Evolutionary conservation across 1,140 invertebrate genomes (phyloP).

Genomic region (Laodelphax striatellus): DNA sequence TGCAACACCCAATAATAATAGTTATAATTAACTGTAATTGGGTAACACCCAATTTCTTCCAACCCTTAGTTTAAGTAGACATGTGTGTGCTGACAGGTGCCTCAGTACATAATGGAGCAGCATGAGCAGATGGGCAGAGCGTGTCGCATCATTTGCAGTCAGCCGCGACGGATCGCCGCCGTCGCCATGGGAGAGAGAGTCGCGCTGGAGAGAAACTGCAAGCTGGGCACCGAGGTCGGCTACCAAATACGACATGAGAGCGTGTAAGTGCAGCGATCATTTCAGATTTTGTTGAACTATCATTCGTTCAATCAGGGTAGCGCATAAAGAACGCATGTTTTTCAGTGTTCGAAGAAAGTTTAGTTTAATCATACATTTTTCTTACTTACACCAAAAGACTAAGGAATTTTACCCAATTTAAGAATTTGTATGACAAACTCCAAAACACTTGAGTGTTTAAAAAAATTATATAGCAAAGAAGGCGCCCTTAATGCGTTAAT

Average conservation of each 20-base stretch:
- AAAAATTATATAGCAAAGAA: too few relatives aligned
- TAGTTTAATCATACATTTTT: too few relatives aligned
- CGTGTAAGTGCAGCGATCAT: constrained; percentile 22
- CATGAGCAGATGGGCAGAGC: constrained; percentile 46
- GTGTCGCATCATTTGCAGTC: constrained; percentile 84
- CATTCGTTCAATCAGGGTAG: too few relatives aligned
- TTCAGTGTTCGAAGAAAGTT: not conserved
- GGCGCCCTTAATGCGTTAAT: too few relatives aligned
- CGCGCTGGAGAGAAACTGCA: constrained; percentile 74
- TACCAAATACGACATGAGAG: constrained; percentile 89
- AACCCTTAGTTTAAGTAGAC: too few relatives aligned
- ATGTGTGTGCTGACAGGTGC: constrained; percentile 38
- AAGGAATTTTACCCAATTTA: too few relatives aligned
- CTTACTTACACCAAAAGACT: too few relatives aligned
- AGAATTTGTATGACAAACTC: too few relatives aligned
- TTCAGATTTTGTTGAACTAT: too few relatives aligned
- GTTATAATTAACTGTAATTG: too few relatives aligned
- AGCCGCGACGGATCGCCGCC: constrained; percentile 83
- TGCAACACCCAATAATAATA: not conserved
- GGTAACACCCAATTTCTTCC: too few relatives aligned
- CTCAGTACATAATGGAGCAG: constrained; percentile 81
- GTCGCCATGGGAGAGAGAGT: constrained; percentile 73
- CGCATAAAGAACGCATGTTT: not conserved
- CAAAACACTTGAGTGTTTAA: too few relatives aligned
- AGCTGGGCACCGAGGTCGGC: constrained; percentile 76